Evolutionary conservation across 2,888 invertebrate species (phyloP).

Genomic region (Dioctria rufipes): DNA sequence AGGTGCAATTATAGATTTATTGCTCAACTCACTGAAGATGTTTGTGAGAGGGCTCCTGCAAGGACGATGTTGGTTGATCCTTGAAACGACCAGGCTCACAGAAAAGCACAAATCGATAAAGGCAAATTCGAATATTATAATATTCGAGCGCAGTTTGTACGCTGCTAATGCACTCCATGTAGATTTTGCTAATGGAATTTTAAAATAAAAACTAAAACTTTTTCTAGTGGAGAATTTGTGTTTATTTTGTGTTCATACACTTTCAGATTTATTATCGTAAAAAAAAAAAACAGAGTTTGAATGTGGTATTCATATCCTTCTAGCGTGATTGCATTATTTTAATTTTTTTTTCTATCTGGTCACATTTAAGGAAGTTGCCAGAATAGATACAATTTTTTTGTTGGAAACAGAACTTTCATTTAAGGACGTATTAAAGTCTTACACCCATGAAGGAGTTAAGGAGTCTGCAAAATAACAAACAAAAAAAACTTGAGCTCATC

Average conservation of each 20-base stretch:
- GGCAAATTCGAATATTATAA: neutral
- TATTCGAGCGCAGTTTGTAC: neutral
- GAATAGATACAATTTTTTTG: no score
- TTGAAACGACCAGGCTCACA: neutral
- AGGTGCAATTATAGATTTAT: slow-evolving; percentile 41
- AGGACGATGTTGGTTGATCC: no score
- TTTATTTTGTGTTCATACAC: no score
- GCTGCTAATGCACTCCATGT: slow-evolving; percentile 2
- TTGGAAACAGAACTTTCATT: neutral
- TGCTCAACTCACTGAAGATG: neutral
- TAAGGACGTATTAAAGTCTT: slow-evolving; percentile 20
- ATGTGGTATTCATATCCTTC: no score
- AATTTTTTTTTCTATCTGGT: neutral
- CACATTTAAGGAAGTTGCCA: neutral
- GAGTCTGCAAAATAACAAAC: neutral
- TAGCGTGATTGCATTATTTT: neutral
- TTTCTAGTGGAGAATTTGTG: no score
- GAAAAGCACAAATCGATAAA: slow-evolving; percentile 3
- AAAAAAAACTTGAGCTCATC: slow-evolving; percentile 5
- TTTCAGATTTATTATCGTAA: no score
- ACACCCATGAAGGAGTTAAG: slow-evolving; percentile 4
- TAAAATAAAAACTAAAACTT: slow-evolving; percentile 3
- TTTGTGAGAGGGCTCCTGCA: neutral
- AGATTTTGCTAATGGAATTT: slow-evolving; percentile 2
- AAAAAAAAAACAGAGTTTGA: no score